phyloP scores from a whole-genome alignment of 2,888 invertebrate species.

The Homarus gammarus region DNA sequence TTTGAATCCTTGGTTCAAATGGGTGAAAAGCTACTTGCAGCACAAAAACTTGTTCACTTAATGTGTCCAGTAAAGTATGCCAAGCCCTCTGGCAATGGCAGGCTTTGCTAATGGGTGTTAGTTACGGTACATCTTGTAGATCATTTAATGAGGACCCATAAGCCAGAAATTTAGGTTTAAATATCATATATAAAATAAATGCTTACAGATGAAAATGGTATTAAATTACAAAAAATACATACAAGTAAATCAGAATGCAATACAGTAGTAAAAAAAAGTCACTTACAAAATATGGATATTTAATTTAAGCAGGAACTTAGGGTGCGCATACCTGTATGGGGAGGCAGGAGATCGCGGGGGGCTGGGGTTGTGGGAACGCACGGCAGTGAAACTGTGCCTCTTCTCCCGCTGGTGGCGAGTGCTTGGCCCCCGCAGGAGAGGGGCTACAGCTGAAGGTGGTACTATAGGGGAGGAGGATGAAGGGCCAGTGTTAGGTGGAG shows the following conservation, averaged over 20 bases:
- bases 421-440: slow-evolving; percentile 64
- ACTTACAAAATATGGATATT: background rate
- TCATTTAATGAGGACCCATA: background rate
- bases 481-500: slow-evolving; percentile 55
- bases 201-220: background rate
- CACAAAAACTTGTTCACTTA: no score
- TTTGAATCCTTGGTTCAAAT: no score
- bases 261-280: background rate
- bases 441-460: slow-evolving; percentile 56
- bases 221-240: background rate
- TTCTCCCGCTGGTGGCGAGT: slow-evolving; percentile 69
- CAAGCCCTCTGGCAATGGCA: no score
- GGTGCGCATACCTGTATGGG: slow-evolving; percentile 62
- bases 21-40: no score
- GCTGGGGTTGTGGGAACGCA: slow-evolving; percentile 64
- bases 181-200: background rate
- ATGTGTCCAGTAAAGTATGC: no score
- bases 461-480: slow-evolving; percentile 47
- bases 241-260: background rate
- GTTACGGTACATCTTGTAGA: background rate
- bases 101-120: no score
- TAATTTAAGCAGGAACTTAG: slow-evolving; percentile 6
- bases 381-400: slow-evolving; percentile 69
- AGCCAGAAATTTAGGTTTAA: background rate
- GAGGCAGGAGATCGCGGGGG: slow-evolving; percentile 68